A percentile compares a stretch with the other conserved stretches of the same genome.
phyloP scores from a whole-genome alignment of 1,140 invertebrate genomes.

The Alviniconcha marisindica region DNA sequence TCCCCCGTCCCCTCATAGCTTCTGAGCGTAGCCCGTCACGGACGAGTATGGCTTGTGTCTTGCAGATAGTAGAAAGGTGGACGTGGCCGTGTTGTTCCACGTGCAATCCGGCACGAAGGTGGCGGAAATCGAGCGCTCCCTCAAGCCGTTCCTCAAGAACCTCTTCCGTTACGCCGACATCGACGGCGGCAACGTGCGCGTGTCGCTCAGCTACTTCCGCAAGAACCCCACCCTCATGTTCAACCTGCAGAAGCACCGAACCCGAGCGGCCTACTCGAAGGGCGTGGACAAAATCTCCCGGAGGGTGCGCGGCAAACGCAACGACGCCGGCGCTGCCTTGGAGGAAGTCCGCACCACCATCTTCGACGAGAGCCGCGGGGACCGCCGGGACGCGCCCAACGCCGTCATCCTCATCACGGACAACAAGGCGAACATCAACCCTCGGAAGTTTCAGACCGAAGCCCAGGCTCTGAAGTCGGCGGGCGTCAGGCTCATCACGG shows the following conservation, averaged over 20 bases:
- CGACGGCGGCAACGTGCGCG: slow-evolving; percentile 56
- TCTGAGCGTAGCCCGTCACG: no score
- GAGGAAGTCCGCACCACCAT: slow-evolving; percentile 52
- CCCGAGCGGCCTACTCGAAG: slow-evolving; percentile 25
- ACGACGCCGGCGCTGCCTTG: slow-evolving; percentile 63
- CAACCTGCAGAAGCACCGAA: slow-evolving; percentile 55
- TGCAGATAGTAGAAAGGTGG: slow-evolving; percentile 53
- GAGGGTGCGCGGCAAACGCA: slow-evolving; percentile 32
- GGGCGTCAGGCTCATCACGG: slow-evolving; percentile 53
- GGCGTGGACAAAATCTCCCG: slow-evolving; percentile 20
- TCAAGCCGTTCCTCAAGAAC: slow-evolving; percentile 55
- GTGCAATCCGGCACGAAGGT: slow-evolving; percentile 42
- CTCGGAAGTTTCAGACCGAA: slow-evolving; percentile 44
- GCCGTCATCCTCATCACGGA: slow-evolving; percentile 63
- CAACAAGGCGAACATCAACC: slow-evolving; percentile 41
- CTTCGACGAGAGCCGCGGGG: slow-evolving; percentile 50
- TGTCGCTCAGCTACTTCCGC: slow-evolving; percentile 58
- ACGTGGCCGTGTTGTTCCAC: slow-evolving; percentile 57
- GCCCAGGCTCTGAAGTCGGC: slow-evolving; percentile 50
- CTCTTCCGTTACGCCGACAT: slow-evolving; percentile 57
- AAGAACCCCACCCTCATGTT: slow-evolving; percentile 60
- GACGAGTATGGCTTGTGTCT: not conserved
- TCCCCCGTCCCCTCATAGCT: no score
- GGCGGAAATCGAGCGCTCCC: slow-evolving; percentile 44
- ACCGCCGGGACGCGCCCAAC: slow-evolving; percentile 57